phyloP scores from a whole-genome alignment of 2,113 vertebrate species.

The Excalfactoria chinensis region DNA sequence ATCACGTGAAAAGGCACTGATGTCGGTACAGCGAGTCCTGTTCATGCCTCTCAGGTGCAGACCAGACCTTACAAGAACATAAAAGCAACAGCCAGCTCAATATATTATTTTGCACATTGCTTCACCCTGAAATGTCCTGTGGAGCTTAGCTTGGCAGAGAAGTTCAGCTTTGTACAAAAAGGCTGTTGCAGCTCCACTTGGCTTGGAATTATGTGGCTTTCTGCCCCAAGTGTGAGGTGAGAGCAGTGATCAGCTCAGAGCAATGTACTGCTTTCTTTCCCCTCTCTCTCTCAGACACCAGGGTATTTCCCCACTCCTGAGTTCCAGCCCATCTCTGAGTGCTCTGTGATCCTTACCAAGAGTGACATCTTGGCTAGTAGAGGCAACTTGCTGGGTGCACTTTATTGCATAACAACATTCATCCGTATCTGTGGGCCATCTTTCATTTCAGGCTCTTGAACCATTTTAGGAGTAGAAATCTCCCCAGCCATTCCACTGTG shows the following conservation, averaged over 20 bases:
- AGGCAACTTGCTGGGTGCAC: accelerated
- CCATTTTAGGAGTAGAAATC: not conserved
- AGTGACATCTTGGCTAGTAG: not conserved
- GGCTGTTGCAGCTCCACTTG: not conserved
- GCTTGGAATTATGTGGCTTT: not conserved
- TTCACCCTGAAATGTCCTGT: not conserved
- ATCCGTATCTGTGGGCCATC: not conserved
- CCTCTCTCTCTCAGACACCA: not conserved
- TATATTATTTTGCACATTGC: not conserved
- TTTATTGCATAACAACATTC: not conserved
- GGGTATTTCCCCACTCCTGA: not conserved
- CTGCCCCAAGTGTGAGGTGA: not conserved
- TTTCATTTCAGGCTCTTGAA: not conserved
- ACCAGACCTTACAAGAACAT: accelerated
- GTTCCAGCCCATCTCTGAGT: not conserved
- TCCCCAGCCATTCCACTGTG: not conserved
- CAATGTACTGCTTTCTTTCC: not conserved
- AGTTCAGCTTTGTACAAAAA: not conserved
- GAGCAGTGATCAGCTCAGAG: not conserved
- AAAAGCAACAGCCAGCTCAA: not conserved
- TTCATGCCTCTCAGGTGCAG: not conserved
- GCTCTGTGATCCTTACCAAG: not conserved
- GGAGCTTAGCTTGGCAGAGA: not conserved
- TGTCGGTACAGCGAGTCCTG: not conserved
- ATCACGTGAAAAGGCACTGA: not conserved